Percentiles rank a stretch among this genome's conserved stretches.
phyloP scores from a whole-genome alignment of 2,797 vertebrate genomes.

The Gobionotothen gibberifrons region DNA sequence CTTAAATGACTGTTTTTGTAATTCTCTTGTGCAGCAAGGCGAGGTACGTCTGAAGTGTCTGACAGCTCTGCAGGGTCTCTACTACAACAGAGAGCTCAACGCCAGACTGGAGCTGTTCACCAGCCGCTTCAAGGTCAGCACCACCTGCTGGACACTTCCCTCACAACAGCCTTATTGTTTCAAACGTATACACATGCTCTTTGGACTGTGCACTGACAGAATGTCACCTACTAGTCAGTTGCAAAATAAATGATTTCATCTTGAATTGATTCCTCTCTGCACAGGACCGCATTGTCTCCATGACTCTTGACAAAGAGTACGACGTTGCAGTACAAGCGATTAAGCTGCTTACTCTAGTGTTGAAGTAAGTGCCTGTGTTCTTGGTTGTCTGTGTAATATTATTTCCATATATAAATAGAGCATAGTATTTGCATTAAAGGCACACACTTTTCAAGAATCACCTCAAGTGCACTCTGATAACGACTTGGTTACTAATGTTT shows the following conservation, averaged over 20 bases:
- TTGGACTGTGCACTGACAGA: background rate
- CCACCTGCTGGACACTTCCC: constrained; percentile 72
- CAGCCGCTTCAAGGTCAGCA: constrained; percentile 96
- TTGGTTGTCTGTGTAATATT: background rate
- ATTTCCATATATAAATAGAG: background rate
- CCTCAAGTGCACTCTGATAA: background rate
- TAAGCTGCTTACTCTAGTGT: constrained; percentile 97
- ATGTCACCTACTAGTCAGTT: background rate
- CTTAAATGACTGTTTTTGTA: background rate
- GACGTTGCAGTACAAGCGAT: constrained; percentile 99
- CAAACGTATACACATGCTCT: background rate
- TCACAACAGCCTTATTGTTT: constrained; percentile 29
- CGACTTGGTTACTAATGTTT: background rate
- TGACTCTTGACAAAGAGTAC: constrained; percentile 99
- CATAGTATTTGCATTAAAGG: background rate
- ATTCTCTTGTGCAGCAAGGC: constrained; percentile 89
- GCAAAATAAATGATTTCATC: background rate
- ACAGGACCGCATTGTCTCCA: constrained; percentile 98
- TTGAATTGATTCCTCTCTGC: constrained; percentile 36
- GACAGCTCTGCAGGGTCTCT: constrained; percentile 97
- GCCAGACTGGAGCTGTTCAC: constrained; percentile 99
- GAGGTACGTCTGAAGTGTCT: constrained; percentile 99
- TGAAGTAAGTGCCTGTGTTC: constrained; percentile 91
- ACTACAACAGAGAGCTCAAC: constrained; percentile 98
- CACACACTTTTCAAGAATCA: background rate